Base-by-base conservation (phyloP, 2,888 invertebrate genomes). In the Cecidostiba fungosa region DNA sequence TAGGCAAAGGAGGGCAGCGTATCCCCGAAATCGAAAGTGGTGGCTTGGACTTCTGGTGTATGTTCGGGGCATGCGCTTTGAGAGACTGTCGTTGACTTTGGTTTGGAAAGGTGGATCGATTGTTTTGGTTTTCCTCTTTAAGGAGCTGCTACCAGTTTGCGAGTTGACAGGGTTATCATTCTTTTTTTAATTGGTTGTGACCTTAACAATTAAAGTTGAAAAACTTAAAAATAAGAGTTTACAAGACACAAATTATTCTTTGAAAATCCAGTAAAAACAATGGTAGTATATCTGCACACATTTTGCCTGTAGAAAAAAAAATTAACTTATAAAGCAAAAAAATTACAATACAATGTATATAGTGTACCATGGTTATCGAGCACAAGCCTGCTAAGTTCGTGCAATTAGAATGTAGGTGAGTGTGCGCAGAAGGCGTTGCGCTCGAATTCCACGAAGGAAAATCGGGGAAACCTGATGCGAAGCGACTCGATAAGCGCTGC, bases 351-450 rank as follows among this genome's bases (percentile, higher is more conserved):
- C n/a, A 23, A 47, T 26, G 78, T 47, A 6, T 23, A 39, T 19
- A 8, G 19, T 59, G 23, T 59, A n/a, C n/a, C n/a, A n/a, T 72
- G 6, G 54, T 54, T n/a, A 43, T n/a, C n/a, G 59, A 16, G 62
- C 39, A 69, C 66, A 50, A 36, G 72, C 23, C 79, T 29, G 0
- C 32, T 70, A 70, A 76, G 14, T 70, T 70, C 54, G 36, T 59
- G 39, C 32, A n/a, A 77, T 81, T 74, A 62, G 77, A 85, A 85
- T 81, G 80, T 85, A 81, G 77, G 85, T 62, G 77, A 85, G 47
- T 36, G 81, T 77, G 16, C 29, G 70, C 47, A 73, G 39, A 81
- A 62, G 69, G 59, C 62, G 47, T 50, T 74, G 59, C 36, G 23
- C 66, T 23, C 5, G 54, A 77, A 23, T 82, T 76, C 66, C 76